Evolutionary conservation across 2,113 vertebrate species (phyloP).

Genomic region (Hyperoodon ampullatus): DNA sequence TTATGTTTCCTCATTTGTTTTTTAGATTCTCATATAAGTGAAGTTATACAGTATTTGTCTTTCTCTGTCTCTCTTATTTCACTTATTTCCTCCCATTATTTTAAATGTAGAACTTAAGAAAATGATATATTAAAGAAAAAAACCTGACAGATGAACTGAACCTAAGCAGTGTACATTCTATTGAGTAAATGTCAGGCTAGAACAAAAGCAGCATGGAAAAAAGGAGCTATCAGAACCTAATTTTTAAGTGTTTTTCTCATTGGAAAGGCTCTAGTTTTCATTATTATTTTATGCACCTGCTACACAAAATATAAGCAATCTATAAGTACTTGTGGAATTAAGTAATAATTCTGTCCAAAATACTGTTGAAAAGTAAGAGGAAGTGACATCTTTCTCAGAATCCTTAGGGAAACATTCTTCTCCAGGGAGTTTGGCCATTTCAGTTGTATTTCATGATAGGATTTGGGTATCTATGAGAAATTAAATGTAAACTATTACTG

Average conservation of each 20-base stretch:
- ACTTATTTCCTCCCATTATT: neutral
- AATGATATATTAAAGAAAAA: neutral
- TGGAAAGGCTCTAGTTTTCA: neutral
- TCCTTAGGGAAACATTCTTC: neutral
- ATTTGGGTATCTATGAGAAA: neutral
- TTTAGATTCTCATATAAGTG: neutral
- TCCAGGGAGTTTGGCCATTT: neutral
- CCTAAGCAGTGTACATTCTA: neutral
- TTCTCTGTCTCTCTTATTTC: neutral
- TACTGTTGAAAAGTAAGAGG: neutral
- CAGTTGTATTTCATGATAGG: neutral
- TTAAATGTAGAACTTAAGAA: neutral
- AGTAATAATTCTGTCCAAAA: neutral
- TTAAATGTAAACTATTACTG: neutral
- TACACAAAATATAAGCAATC: neutral
- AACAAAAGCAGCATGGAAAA: neutral
- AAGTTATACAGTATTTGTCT: neutral
- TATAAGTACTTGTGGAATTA: neutral
- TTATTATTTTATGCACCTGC: neutral
- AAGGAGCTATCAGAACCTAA: neutral
- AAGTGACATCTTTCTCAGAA: neutral
- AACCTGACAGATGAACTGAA: neutral
- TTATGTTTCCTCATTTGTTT: neutral
- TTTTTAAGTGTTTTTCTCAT: neutral
- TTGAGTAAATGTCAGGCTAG: neutral